Conservation (phyloP, 35 echinoderm and acorn worm genomes). For the Holothuria glaberrima region DNA sequence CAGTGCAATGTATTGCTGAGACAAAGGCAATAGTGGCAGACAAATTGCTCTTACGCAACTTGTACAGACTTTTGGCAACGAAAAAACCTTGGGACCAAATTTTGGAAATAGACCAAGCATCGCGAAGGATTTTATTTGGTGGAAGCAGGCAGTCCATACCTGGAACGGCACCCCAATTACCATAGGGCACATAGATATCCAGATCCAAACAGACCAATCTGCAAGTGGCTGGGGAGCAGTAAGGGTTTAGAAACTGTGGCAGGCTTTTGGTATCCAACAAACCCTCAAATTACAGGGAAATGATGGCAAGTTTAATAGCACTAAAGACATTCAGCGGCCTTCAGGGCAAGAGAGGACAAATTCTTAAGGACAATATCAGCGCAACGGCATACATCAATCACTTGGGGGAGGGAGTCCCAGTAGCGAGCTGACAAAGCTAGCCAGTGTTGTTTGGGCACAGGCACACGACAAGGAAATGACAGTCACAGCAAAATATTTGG, state of each 20-base stretch:
- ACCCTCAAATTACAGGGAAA: slow-evolving; percentile 70
- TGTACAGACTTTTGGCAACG: slow-evolving; percentile 57
- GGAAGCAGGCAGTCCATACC: slow-evolving; percentile 31
- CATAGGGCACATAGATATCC: slow-evolving; percentile 13
- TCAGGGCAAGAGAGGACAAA: slow-evolving; percentile 63
- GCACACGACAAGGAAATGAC: slow-evolving; percentile 29
- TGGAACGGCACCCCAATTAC: slow-evolving; percentile 56
- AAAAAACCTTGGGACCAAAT: slow-evolving; percentile 51
- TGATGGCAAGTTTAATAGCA: slow-evolving; percentile 65
- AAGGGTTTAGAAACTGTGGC: not conserved
- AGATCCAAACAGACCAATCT: slow-evolving; percentile 60
- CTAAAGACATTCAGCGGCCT: slow-evolving; percentile 40
- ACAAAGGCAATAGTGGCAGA: slow-evolving; percentile 43
- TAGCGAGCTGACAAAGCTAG: slow-evolving; percentile 46
- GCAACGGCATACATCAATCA: slow-evolving; percentile 70
- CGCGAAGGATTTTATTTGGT: not conserved
- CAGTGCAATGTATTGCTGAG: slow-evolving; percentile 67
- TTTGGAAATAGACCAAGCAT: slow-evolving; percentile 36
- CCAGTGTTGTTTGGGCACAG: slow-evolving; percentile 38
- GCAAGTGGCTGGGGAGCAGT: slow-evolving; percentile 28
- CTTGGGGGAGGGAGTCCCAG: slow-evolving; percentile 39
- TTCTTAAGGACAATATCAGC: slow-evolving; percentile 66
- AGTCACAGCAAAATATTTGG: too few relatives aligned
- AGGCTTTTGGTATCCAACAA: slow-evolving; percentile 53
- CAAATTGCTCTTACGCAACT: slow-evolving; percentile 51